Conservation (phyloP, 2,888 invertebrate species). For the Aspidiotus destructor region DNA sequence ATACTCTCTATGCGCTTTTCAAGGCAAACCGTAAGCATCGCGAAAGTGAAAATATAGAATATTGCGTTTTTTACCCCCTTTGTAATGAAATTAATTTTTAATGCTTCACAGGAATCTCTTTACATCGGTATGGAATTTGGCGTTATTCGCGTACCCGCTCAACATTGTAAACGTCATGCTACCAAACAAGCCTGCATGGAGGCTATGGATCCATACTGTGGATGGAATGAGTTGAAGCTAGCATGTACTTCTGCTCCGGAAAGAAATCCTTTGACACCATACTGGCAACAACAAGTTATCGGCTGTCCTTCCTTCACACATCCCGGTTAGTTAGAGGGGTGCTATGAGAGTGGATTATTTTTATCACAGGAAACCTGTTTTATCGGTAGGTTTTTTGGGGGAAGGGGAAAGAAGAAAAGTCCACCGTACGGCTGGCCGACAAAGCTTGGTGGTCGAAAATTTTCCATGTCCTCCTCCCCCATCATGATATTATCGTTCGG, state of each 20-base stretch:
- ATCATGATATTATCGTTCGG: no score
- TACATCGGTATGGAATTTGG: constrained; percentile 63
- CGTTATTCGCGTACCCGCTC: constrained; percentile 62
- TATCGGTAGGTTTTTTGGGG: no score
- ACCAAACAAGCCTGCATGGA: constrained; percentile 63
- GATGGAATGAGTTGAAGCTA: constrained; percentile 73
- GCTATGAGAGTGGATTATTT: no score
- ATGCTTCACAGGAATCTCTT: constrained; percentile 52
- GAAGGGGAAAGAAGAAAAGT: no score
- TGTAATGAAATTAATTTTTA: no score
- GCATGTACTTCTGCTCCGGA: constrained; percentile 62
- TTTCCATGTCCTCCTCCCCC: no score
- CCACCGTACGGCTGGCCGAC: no score
- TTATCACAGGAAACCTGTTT: no score
- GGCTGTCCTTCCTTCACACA: constrained; percentile 59
- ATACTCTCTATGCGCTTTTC: constrained; percentile 66
- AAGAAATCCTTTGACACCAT: constrained; percentile 51
- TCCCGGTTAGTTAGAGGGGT: constrained; percentile 43
- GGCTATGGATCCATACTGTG: constrained; percentile 88
- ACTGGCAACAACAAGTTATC: constrained; percentile 64
- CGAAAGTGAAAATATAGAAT: no score
- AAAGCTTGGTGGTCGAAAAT: no score
- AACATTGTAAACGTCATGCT: constrained; percentile 65
- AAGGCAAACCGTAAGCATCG: constrained; percentile 54
- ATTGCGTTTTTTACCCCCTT: no score